A percentile compares a stretch with the other conserved stretches of the same genome.
phyloP scores from a whole-genome alignment of 2,888 invertebrate genomes.

The Pogonocherus hispidulus region DNA sequence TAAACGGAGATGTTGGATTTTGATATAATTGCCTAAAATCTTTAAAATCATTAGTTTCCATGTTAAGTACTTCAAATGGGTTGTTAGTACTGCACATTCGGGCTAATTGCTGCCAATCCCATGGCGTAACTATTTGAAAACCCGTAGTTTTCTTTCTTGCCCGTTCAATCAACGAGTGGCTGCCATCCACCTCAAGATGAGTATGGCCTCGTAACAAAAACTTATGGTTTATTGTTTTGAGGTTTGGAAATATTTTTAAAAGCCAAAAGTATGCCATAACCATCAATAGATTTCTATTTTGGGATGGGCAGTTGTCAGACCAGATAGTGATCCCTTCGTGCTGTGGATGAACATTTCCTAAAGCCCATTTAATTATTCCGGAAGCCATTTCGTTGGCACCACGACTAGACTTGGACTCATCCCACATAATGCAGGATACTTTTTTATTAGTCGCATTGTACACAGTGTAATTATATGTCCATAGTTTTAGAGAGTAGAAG shows the following conservation, averaged over 20 bases:
- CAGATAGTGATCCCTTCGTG: slow-evolving; percentile 36
- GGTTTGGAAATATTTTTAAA: slow-evolving; percentile 28
- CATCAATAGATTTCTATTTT: slow-evolving; percentile 40
- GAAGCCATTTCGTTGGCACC: slow-evolving; percentile 36
- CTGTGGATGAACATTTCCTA: slow-evolving; percentile 19
- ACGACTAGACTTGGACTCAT: slow-evolving; percentile 36
- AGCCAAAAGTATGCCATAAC: slow-evolving; percentile 37
- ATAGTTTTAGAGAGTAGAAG: slow-evolving; percentile 44
- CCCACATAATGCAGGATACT: slow-evolving; percentile 40
- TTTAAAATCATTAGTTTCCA: slow-evolving; percentile 15
- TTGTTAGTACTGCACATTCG: neutral
- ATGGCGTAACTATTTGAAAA: slow-evolving; percentile 40
- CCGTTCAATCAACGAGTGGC: slow-evolving; percentile 37
- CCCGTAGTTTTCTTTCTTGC: slow-evolving; percentile 31
- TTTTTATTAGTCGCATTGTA: slow-evolving; percentile 34
- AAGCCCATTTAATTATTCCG: slow-evolving; percentile 11
- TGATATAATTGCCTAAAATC: slow-evolving; percentile 15
- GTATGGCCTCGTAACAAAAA: slow-evolving; percentile 38
- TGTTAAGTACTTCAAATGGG: slow-evolving; percentile 6
- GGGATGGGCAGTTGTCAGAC: slow-evolving; percentile 45
- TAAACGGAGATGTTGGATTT: neutral
- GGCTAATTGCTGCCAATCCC: slow-evolving; percentile 41
- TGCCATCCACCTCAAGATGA: slow-evolving; percentile 37
- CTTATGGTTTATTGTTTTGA: slow-evolving; percentile 36
- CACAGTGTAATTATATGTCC: slow-evolving; percentile 43